Percentiles rank a stretch among this genome's conserved stretches.
Conservation (phyloP, 2,113 vertebrate genomes). For the Psammodynastes pulverulentus region DNA sequence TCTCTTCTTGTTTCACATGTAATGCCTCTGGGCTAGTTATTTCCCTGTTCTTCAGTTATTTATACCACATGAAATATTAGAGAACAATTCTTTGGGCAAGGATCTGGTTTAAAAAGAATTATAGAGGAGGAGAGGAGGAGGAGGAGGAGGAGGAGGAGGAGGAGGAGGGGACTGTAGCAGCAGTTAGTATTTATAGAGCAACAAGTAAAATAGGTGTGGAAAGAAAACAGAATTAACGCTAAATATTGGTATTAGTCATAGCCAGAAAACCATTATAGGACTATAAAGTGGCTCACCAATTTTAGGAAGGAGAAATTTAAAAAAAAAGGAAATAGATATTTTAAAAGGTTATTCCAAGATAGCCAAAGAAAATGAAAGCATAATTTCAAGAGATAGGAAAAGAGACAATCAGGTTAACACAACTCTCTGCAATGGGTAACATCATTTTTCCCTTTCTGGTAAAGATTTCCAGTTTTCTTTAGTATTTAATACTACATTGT, state of each 20-base stretch:
- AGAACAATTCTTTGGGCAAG: background rate
- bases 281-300: constrained; percentile 11
- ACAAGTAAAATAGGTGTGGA: background rate
- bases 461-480: background rate
- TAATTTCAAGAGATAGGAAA: constrained; percentile 32
- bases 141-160: too few species aligned
- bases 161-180: background rate
- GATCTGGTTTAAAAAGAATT: background rate
- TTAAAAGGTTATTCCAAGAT: background rate
- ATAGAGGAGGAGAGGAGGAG: background rate
- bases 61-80: background rate
- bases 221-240: constrained; percentile 23
- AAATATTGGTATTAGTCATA: constrained; percentile 25
- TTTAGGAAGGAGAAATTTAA: background rate
- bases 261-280: constrained; percentile 9
- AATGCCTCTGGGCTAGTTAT: background rate
- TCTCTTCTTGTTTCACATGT: background rate
- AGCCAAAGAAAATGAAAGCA: constrained; percentile 14
- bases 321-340: constrained; percentile 22
- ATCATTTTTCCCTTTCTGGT: background rate
- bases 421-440: background rate
- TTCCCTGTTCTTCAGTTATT: background rate
- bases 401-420: background rate
- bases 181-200: constrained; percentile 9
- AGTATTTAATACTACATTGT: background rate